A percentile compares a stretch with the other conserved stretches of the same genome.
Conservation (phyloP, 2,113 vertebrate species). For the Chamaetylas fuelleborni region DNA sequence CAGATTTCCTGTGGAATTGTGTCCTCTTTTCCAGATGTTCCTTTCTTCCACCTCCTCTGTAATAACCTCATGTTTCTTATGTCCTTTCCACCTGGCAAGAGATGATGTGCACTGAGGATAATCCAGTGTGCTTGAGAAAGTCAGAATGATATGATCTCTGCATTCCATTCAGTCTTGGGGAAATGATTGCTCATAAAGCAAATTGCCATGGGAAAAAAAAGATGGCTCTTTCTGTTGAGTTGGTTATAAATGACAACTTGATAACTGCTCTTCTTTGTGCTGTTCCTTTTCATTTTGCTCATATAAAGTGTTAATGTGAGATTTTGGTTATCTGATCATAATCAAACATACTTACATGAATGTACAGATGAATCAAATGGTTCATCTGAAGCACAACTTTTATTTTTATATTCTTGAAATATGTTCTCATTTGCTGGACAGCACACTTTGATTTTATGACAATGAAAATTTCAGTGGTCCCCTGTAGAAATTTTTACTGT, state of each 20-base stretch:
- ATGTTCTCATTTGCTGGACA: constrained; percentile 12
- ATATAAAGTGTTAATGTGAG: background rate
- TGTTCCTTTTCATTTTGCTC: background rate
- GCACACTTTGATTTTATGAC: background rate
- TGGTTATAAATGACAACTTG: background rate
- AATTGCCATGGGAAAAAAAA: background rate
- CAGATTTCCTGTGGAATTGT: constrained; percentile 51
- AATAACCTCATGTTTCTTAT: constrained; percentile 45
- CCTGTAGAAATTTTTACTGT: background rate
- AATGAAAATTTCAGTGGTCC: constrained; percentile 29
- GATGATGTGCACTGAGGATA: background rate
- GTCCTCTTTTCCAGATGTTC: constrained; percentile 62
- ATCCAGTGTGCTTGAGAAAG: constrained; percentile 24
- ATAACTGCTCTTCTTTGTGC: background rate
- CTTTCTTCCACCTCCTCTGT: background rate
- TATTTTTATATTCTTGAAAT: background rate
- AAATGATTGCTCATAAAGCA: constrained; percentile 13
- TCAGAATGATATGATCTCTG: constrained; percentile 1
- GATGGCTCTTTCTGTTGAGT: background rate
- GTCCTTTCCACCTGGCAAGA: constrained; percentile 62
- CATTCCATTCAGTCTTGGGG: background rate
- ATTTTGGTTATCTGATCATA: background rate
- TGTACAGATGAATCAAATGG: background rate
- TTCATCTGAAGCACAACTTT: background rate
- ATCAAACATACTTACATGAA: background rate